Percentiles rank a stretch among this genome's conserved stretches.
phyloP scores from a whole-genome alignment of 2,113 vertebrate genomes.

The Polypterus senegalus region DNA sequence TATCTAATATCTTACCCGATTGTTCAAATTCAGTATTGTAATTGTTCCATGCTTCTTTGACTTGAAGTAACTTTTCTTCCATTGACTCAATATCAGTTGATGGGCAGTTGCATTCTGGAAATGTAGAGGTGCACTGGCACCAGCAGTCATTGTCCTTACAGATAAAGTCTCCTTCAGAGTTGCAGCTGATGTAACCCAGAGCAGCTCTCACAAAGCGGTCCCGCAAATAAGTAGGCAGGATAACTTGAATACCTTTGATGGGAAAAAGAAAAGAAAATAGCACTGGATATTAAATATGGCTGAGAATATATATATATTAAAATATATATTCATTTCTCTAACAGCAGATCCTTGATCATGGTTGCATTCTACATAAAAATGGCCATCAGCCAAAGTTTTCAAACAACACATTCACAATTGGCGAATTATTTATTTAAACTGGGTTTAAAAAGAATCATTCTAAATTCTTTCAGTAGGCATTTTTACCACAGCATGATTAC shows the following conservation, averaged over 20 bases:
- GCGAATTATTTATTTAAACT: no score
- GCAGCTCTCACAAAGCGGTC: slow-evolving; percentile 76
- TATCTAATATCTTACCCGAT: slow-evolving; percentile 57
- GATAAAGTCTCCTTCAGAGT: slow-evolving; percentile 73
- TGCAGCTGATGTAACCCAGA: slow-evolving; percentile 85
- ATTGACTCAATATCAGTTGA: slow-evolving; percentile 66
- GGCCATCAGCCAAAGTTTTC: no score
- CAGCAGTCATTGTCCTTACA: slow-evolving; percentile 77
- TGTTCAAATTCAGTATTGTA: slow-evolving; percentile 77
- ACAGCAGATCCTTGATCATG: no score
- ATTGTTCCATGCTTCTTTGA: slow-evolving; percentile 58
- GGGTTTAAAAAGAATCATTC: no score
- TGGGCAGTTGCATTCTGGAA: slow-evolving; percentile 85
- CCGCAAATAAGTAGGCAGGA: slow-evolving; percentile 74
- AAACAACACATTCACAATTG: no score
- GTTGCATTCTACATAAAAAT: no score
- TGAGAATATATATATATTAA: slow-evolving; percentile 1
- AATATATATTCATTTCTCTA: background rate
- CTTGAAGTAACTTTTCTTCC: slow-evolving; percentile 68
- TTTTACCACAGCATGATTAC: no score
- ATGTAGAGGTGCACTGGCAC: slow-evolving; percentile 69
- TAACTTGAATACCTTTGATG: slow-evolving; percentile 71
- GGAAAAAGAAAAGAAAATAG: background rate
- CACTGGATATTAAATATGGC: background rate
- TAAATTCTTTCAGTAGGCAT: no score